These are phyloP conservation scores for Philypnodon macrostomus DNA, from an alignment of 2,797 vertebrate genomes.

Conservation along the genomic window DNA sequence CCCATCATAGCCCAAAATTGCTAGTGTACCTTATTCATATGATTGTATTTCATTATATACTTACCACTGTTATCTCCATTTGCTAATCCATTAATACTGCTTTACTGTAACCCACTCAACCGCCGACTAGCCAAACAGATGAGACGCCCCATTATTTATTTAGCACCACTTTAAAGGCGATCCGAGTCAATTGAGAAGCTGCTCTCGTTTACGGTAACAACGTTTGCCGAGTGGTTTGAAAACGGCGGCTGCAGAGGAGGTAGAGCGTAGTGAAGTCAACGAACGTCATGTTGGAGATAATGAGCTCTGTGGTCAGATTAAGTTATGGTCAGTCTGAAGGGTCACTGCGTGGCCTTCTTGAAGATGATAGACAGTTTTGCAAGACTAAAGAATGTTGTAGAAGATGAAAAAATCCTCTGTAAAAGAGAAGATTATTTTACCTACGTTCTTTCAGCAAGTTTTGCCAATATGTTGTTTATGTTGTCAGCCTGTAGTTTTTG, in stretches of 20 bases:
- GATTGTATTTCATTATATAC: too few species aligned
- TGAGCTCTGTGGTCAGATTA: conserved; percentile 47
- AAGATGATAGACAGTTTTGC: conserved; percentile 44
- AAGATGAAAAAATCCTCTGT: too few species aligned
- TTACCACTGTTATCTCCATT: conserved; percentile 58
- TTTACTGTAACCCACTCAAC: conserved; percentile 66
- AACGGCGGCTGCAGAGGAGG: conserved; percentile 46
- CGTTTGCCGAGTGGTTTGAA: conserved; percentile 45
- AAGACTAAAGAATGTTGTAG: too few species aligned
- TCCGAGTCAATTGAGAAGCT: conserved; percentile 62
- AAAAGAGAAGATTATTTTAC: too few species aligned
- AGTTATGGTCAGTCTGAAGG: conserved; percentile 57
- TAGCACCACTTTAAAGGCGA: conserved; percentile 66
- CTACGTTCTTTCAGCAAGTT: too few species aligned
- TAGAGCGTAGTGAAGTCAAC: conserved; percentile 62
- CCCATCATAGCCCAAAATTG: too few species aligned
- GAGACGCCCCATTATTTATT: conserved; percentile 74
- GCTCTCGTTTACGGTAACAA: conserved; percentile 62
- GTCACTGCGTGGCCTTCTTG: conserved; percentile 36
- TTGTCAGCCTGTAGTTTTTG: too few species aligned
- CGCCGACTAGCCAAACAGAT: conserved; percentile 51
- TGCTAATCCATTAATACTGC: conserved; percentile 60
- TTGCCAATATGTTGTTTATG: too few species aligned
- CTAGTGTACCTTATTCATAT: too few species aligned
- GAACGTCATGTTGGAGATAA: conserved; percentile 47